Evolutionary conservation across 2,113 vertebrate species (phyloP).

Genomic region (Rhinoderma darwinii): DNA sequence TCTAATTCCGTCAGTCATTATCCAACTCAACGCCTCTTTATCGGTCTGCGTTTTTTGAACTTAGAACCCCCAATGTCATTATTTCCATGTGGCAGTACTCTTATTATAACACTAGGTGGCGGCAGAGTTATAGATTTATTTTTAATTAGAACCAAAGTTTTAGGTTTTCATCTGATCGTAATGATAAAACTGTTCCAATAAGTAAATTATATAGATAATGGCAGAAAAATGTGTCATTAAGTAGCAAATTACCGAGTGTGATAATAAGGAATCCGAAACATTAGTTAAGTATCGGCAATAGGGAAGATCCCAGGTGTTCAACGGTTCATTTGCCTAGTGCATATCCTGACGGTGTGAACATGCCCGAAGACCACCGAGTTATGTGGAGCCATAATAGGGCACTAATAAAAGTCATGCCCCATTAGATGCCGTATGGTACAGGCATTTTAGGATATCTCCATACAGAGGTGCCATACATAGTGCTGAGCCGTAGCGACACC

Average conservation of each 20-base stretch:
- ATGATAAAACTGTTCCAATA: not conserved
- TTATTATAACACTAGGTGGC: constrained; percentile 37
- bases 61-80: no score
- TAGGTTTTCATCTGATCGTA: not conserved
- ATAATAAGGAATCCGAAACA: constrained; percentile 6
- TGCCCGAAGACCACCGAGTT: not conserved
- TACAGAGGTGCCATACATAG: no score
- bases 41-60: no score
- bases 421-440: no score
- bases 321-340: no score
- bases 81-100: not conserved
- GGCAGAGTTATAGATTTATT: not conserved
- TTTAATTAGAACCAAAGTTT: not conserved
- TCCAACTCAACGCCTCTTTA: no score
- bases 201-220: not conserved
- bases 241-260: not conserved
- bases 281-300: not conserved
- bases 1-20: no score
- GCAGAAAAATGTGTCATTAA: not conserved
- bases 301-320: not conserved
- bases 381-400: not conserved
- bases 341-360: no score
- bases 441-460: no score
- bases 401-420: not conserved
- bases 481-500: no score